Evolutionary conservation across 2,113 vertebrate genomes (phyloP), one percentile per base, ranked within the genome.

Genomic region (Rutilus rutilus): DNA sequence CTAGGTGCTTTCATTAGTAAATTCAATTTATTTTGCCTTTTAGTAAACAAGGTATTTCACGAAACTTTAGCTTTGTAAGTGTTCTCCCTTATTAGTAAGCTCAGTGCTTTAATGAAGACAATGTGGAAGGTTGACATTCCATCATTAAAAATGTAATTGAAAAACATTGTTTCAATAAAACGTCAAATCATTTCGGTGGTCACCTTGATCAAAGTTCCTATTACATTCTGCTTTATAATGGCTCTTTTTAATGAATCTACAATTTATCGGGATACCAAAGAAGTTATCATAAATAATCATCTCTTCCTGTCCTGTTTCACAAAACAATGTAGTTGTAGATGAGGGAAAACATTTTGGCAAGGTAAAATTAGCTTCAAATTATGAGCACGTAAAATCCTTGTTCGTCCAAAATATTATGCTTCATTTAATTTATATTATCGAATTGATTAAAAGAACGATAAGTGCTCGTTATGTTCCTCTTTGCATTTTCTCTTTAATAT

Each of bases 361-460:
- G 89, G 92, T 93, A 92, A 92, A 94, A 93, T 92, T 91, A 92
- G 91, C 9, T 69, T 69, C 87, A 86, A 79, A 90, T 92, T 87
- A 93, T 93, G 92, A 93, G 92, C 88, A 90, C 39, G 52, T 82
- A 87, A 92, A 92, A 92, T 91, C 89, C 91, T 92, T 92, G 93
- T 92, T 94, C 91, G 86, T 92, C 87, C 86, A 89, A 88, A 39
- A 92, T 90, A 91, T 91, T 91, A 93, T 87, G 92, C 89, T 93
- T 94, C 92, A 94, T 94, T 94, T 93, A 90, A 92, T 93, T 89
- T 91, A 90, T 93, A 91, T 92, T 91, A 92, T 90, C 80, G 91
- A 92, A 93, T 93, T 90, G 92, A 91, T 93, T 83, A 93, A 93
- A 93, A 91, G 39, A 8, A 45, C 36, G 30, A 89, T 93, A 90